Evolutionary conservation across 2,113 vertebrate species (phyloP), one percentile per base, ranked within the genome.

Genomic region (Micronisus gabar): DNA sequence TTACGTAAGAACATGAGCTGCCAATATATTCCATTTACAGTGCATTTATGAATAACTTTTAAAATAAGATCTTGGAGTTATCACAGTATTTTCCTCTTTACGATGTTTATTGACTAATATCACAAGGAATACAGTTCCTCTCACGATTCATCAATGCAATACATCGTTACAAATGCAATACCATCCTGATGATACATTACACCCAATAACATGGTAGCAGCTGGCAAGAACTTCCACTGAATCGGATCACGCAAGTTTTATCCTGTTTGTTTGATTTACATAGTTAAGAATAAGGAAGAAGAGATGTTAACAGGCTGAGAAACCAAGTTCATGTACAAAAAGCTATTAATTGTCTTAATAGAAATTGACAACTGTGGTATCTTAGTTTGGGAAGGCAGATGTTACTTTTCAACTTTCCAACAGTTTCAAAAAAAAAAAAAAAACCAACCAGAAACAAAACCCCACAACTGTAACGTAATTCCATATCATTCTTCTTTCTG

Each of bases 61-160:
- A 87, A 88, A 85, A 56, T 38, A 81, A n/a, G 43, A 92, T 53
- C 78, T 18, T 52, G 38, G 43, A 59, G 40, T 61, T 78, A 40
- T 86, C 61, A 74, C 84, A 87, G 56, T 73, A 63, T 90, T 94
- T 86, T 74, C 79, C 88, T 90, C 65, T 85, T 92, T 96, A 86
- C 72, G 94, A 20, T 68, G 34, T 71, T 97, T 98, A 98, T 94
- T 97, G 96, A 96, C 94, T 95, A 97, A 98, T 96, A 85, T 11
- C 96, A 98, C 96, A 97, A 67, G 94, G 76, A 81, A 36, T 47
- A 34, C 84, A 81, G 66, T 38, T 94, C 63, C 93, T 81, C 45
- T 91, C 91, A 95, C 29, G 95, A 97, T 91, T 56, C 96, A 95
- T 78, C 83, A 20, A 71, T 55, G 58, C 89, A 81, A 90, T 95